phyloP scores from a whole-genome alignment of 1,140 invertebrate genomes.

The Babylonia areolata region DNA sequence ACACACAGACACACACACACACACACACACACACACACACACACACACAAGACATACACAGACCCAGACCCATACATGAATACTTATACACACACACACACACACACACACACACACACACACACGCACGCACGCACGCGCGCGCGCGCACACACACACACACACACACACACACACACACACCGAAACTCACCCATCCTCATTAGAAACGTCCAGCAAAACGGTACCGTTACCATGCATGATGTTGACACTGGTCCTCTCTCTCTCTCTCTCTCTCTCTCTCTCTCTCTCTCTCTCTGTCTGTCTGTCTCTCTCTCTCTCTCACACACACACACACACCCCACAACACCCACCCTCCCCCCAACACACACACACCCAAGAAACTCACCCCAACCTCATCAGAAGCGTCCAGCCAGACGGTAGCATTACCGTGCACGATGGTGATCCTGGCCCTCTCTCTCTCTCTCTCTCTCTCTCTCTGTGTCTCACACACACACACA shows the following conservation, averaged over 20 bases:
- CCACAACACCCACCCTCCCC: no score
- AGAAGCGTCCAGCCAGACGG: no score
- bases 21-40: no score
- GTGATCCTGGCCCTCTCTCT: no score
- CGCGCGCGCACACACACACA: no score
- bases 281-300: neutral
- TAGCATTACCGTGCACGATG: no score
- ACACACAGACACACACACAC: no score
- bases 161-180: neutral
- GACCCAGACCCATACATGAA: neutral
- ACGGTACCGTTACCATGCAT: no score
- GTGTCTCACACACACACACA: neutral
- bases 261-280: neutral
- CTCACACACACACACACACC: neutral
- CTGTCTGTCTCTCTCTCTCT: neutral
- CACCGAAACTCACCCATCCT: neutral
- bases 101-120: neutral
- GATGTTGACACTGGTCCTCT: no score
- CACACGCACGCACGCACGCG: neutral
- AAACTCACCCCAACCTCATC: no score
- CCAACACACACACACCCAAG: no score
- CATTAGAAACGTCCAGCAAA: neutral
- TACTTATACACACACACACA: neutral
- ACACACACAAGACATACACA: no score
- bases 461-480: slow-evolving; percentile 21